Percentiles rank a stretch among this genome's conserved stretches.
phyloP scores from a whole-genome alignment of 1,140 invertebrate genomes.

The Portunus trituberculatus region DNA sequence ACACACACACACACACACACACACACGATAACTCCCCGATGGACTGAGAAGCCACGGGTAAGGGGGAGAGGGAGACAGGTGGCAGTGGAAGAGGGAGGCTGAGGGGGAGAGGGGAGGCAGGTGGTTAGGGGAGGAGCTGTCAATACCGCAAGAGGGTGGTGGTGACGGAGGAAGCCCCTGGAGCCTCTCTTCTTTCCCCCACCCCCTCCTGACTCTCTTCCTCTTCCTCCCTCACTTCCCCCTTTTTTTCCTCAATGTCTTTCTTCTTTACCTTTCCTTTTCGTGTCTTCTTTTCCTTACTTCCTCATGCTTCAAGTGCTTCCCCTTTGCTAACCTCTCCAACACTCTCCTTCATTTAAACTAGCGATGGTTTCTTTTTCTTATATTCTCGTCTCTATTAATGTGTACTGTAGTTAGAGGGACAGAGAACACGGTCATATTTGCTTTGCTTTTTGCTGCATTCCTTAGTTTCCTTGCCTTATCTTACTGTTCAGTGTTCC shows the following conservation, averaged over 20 bases:
- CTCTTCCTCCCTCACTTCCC: background rate
- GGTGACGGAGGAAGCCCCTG: background rate
- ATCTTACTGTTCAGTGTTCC: too few relatives aligned
- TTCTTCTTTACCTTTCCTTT: too few relatives aligned
- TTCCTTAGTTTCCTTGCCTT: too few relatives aligned
- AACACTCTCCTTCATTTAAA: background rate
- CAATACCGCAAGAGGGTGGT: conserved; percentile 28
- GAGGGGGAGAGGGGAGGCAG: background rate
- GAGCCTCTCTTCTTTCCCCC: background rate
- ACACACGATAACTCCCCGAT: background rate
- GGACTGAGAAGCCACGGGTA: background rate
- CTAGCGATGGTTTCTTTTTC: background rate
- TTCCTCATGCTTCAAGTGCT: too few relatives aligned
- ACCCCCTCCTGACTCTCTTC: background rate
- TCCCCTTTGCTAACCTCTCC: background rate
- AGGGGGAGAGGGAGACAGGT: background rate
- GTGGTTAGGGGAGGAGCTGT: background rate
- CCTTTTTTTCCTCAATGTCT: too few relatives aligned
- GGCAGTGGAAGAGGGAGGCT: too few relatives aligned
- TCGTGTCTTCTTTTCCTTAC: too few relatives aligned
- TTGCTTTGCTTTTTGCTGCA: too few relatives aligned
- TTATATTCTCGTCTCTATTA: too few relatives aligned
- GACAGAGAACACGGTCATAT: too few relatives aligned
- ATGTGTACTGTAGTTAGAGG: too few relatives aligned
- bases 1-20: conserved; percentile 12